A percentile compares a stretch with the other conserved stretches of the same genome.
These are phyloP conservation scores for Tenthredo distinguenda DNA, from an alignment of 2,888 invertebrate species.

Conservation along the genomic window DNA sequence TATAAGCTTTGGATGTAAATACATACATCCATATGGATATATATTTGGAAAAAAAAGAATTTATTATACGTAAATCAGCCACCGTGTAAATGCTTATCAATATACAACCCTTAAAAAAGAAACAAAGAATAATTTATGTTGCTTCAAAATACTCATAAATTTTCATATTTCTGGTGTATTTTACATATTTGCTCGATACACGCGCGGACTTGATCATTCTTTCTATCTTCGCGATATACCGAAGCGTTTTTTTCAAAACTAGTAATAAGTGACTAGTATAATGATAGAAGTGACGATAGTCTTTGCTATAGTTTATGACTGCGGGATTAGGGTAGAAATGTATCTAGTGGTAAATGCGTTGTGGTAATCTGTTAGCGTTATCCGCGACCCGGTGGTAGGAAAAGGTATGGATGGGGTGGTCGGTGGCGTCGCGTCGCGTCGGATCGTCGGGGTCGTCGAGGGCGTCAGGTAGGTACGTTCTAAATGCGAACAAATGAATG, in stretches of 20 bases:
- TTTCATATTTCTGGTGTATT: not conserved
- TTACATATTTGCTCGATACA: not conserved
- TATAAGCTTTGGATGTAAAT: not conserved
- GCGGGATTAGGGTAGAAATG: not conserved
- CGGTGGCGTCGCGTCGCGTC: not conserved
- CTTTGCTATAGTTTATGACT: not conserved
- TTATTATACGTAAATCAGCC: not conserved
- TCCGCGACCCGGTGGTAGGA: slow-evolving; percentile 60
- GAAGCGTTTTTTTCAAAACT: not conserved
- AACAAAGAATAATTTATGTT: not conserved
- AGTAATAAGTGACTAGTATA: not conserved
- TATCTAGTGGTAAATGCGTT: slow-evolving; percentile 67
- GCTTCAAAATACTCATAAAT: not conserved
- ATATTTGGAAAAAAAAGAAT: not conserved
- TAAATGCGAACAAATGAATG: slow-evolving; percentile 75
- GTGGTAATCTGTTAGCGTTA: slow-evolving; percentile 75
- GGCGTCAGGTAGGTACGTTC: not conserved
- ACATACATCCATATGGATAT: not conserved
- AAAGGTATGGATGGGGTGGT: not conserved
- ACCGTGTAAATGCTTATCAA: slow-evolving; percentile 13
- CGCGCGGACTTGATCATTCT: not conserved
- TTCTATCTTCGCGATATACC: not conserved
- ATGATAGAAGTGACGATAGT: not conserved
- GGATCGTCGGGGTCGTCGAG: slow-evolving; percentile 4
- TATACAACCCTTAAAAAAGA: not conserved